Percentiles rank a stretch among this genome's conserved stretches.
Conservation (phyloP, 2,888 invertebrate genomes). For the Synanthedon myopaeformis region DNA sequence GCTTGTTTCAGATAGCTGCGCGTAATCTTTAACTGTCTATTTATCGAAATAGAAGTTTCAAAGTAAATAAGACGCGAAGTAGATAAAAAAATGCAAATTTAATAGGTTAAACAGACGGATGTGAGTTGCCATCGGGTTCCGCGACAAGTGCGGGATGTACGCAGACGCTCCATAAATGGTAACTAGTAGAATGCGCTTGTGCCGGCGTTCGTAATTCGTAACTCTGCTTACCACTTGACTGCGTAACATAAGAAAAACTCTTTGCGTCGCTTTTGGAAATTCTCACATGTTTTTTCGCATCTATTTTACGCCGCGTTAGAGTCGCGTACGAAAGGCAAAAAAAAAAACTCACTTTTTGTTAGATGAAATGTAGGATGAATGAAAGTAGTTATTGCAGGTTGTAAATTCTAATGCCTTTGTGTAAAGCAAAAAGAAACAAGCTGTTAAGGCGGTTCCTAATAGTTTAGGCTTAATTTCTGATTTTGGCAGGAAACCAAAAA, state of each 20-base stretch:
- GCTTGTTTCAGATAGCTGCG: too few species aligned
- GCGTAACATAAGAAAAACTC: conserved; percentile 13
- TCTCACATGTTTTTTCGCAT: not conserved
- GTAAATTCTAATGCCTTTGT: not conserved
- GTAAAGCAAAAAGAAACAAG: not conserved
- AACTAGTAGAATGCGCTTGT: conserved; percentile 48
- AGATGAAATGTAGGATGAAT: not conserved
- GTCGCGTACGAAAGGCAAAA: not conserved
- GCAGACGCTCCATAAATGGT: conserved; percentile 35
- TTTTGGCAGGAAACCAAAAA: too few species aligned
- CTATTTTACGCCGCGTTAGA: too few species aligned
- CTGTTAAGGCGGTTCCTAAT: too few species aligned
- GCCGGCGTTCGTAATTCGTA: conserved; percentile 20
- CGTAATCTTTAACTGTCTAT: too few species aligned
- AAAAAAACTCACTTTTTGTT: not conserved
- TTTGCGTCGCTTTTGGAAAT: conserved; percentile 2
- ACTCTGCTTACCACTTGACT: conserved; percentile 9
- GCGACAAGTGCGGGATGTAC: conserved; percentile 30
- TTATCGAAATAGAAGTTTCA: too few species aligned
- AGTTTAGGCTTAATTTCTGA: too few species aligned
- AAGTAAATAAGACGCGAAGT: not conserved
- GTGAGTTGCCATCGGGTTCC: conserved; percentile 15
- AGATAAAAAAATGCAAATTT: conserved; percentile 4
- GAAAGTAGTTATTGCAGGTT: not conserved
- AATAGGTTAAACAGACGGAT: conserved; percentile 43